A percentile compares a stretch with the other conserved stretches of the same genome.
phyloP scores from a whole-genome alignment of 2,113 vertebrate genomes.

The Apaloderma vittatum region DNA sequence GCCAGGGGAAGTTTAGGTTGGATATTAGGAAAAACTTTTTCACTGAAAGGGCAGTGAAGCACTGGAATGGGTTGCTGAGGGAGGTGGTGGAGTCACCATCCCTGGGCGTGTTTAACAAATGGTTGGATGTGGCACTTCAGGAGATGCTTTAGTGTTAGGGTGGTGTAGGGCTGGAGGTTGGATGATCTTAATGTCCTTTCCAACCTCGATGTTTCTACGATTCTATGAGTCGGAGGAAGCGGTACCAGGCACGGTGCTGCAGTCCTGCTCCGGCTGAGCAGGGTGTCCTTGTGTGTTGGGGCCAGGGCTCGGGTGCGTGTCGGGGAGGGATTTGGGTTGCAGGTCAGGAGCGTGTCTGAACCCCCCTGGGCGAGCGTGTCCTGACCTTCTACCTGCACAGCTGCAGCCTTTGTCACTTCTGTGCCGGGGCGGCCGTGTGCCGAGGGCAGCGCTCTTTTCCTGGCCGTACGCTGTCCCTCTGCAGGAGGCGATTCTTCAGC shows the following conservation, averaged over 20 bases:
- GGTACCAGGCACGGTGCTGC: rapidly evolving
- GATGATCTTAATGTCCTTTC: too few relatives aligned
- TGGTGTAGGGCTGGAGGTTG: too few relatives aligned
- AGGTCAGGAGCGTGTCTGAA: neutral
- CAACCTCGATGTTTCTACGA: too few relatives aligned
- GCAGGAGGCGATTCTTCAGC: neutral
- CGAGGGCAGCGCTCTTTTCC: neutral
- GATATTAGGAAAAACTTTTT: too few relatives aligned
- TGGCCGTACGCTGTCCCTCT: rapidly evolving
- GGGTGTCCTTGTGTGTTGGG: neutral
- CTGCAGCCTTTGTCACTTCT: neutral
- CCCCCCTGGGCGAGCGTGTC: neutral
- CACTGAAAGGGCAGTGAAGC: too few relatives aligned
- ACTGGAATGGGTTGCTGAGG: too few relatives aligned
- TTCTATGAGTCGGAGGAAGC: neutral
- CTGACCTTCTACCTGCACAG: neutral
- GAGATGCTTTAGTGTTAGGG: too few relatives aligned
- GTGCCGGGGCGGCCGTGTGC: neutral
- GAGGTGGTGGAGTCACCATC: too few relatives aligned
- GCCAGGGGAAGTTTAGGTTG: too few relatives aligned
- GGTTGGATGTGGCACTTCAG: too few relatives aligned
- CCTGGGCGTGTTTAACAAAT: too few relatives aligned
- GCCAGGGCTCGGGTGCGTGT: neutral
- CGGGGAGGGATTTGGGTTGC: neutral
- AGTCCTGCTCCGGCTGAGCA: neutral